Base-by-base conservation (phyloP, 2,888 invertebrate genomes). In the Latheticus oryzae region DNA sequence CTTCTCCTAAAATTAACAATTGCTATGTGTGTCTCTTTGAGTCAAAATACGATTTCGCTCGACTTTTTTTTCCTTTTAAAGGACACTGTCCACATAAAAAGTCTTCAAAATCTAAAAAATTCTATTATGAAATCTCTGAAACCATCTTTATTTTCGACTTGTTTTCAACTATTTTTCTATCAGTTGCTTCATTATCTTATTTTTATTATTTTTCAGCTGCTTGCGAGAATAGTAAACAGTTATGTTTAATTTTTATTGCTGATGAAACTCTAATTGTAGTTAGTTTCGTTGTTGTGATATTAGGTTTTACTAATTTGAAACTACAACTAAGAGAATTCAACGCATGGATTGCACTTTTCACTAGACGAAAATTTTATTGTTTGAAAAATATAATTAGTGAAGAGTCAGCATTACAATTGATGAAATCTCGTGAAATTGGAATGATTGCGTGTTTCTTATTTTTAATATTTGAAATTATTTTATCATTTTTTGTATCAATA, bases 11-110 rank as follows among this genome's bases (percentile, higher is more conserved):
- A 12, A 12, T 5, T 1, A 42, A 42, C 42, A 28, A 42, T 4
- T 42, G 42, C 26, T 30, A 30, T 19, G 19, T 43, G 8, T 43
- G 43, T 32, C 42, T 42, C 7, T n/a, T 42, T 8, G 26, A 26
- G 16, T 24, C 28, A 0, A 21, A 23, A 9, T 30, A 1, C 15
- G 43, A 43, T 12, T 17, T 43, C 8, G 28, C 30, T 11, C 28
- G 19, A 1, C n/a, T 28, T n/a, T 11, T 43, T 30, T 43, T 43
- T 17, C 43, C 43, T 9, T 3, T 43, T 19, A 28, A n/a, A 30
- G 16, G 43, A 3, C 9, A 3, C n/a, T 43, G 43, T 30, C 17
- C 19, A n/a, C 40, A 24, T 8, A n/a, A 5, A 33, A 33, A 15
- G n/a, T 33, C 17, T 33, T 33, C 33, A 5, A 8, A n/a, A 9